phyloP scores from a whole-genome alignment of 2,797 vertebrate species.

The Telmatherina bonti region DNA sequence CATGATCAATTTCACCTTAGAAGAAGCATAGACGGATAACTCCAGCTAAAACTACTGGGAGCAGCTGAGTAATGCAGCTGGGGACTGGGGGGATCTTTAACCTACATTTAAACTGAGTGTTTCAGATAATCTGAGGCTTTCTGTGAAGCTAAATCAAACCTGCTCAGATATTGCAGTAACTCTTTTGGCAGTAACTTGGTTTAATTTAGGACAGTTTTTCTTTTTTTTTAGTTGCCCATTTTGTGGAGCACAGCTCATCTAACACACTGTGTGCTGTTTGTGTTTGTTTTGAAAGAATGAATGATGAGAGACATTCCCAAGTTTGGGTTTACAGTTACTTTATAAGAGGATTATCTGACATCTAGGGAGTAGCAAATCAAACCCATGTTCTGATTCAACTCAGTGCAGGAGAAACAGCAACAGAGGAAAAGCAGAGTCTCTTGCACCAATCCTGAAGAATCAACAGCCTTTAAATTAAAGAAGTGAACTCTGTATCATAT shows the following conservation, averaged over 20 bases:
- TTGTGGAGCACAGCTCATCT: conserved; percentile 16
- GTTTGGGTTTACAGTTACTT: conserved; percentile 64
- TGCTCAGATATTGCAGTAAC: conserved; percentile 19
- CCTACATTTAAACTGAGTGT: too few species aligned
- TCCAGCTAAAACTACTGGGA: too few species aligned
- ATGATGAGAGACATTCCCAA: conserved; percentile 58
- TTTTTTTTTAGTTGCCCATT: conserved; percentile 15
- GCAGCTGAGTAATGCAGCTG: too few species aligned
- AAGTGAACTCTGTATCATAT: background rate
- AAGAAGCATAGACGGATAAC: too few species aligned
- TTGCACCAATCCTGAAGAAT: conserved; percentile 41
- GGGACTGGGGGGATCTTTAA: too few species aligned
- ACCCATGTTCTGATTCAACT: conserved; percentile 58
- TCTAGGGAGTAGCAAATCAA: conserved; percentile 53
- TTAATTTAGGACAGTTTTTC: conserved; percentile 56
- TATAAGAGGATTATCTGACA: conserved; percentile 67
- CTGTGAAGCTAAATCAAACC: too few species aligned
- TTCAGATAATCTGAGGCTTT: too few species aligned
- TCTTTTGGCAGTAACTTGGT: conserved; percentile 58
- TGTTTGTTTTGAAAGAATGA: conserved; percentile 31
- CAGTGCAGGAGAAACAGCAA: conserved; percentile 25
- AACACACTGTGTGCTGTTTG: background rate
- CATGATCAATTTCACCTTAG: too few species aligned
- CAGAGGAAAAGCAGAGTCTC: conserved; percentile 25
- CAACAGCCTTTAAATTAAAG: conserved; percentile 16